Conservation (phyloP, 2,888 invertebrate genomes). For the Ectobius pallidus region DNA sequence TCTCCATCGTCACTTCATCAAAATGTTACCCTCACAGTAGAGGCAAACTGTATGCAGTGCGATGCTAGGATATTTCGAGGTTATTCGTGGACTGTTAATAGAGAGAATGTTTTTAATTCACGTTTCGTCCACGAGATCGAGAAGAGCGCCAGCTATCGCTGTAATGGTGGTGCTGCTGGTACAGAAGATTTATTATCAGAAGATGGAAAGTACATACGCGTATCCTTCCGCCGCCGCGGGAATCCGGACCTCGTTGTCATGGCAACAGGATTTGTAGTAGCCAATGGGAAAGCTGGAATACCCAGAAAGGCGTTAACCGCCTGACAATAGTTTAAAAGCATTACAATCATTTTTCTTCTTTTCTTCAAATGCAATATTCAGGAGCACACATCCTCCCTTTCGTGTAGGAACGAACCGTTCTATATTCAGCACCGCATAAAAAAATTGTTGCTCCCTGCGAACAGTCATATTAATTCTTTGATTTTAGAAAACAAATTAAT, state of each 20-base stretch:
- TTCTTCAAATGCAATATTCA: slow-evolving; percentile 22
- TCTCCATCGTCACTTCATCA: too few species aligned
- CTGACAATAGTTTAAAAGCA: slow-evolving; percentile 41
- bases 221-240: slow-evolving; percentile 40
- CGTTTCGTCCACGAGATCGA: slow-evolving; percentile 8
- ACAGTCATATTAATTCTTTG: too few species aligned
- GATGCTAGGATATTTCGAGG: too few species aligned
- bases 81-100: slow-evolving; percentile 19
- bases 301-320: slow-evolving; percentile 42
- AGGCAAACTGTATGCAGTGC: too few species aligned
- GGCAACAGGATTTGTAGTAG: slow-evolving; percentile 51
- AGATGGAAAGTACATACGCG: slow-evolving; percentile 23
- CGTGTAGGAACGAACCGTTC: too few species aligned
- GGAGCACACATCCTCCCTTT: neutral
- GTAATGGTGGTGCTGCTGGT: slow-evolving; percentile 7
- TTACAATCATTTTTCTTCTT: slow-evolving; percentile 36
- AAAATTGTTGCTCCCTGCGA: too few species aligned
- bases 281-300: slow-evolving; percentile 38
- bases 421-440: too few species aligned
- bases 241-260: slow-evolving; percentile 52
- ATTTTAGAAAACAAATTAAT: too few species aligned
- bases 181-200: slow-evolving; percentile 35
- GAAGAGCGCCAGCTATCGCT: slow-evolving; percentile 7
- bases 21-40: too few species aligned
- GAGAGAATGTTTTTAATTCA: slow-evolving; percentile 22